These are phyloP conservation scores for Teleopsis dalmanni DNA, from an alignment of 1,140 invertebrate species.

Conservation along the genomic window DNA sequence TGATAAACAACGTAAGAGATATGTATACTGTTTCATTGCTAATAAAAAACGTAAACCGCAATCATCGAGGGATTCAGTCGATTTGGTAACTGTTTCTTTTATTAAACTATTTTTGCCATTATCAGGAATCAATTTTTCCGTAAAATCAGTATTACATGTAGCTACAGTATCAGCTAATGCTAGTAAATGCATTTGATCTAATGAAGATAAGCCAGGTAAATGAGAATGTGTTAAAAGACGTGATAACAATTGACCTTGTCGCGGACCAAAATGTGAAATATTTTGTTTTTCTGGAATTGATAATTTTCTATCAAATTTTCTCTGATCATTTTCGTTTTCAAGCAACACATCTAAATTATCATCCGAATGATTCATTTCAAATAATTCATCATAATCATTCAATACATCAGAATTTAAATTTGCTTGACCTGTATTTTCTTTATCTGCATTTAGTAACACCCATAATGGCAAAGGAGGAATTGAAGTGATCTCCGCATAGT, in stretches of 20 bases:
- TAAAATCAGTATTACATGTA: conserved; percentile 80
- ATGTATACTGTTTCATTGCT: conserved; percentile 96
- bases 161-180: conserved; percentile 97
- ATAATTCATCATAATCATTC: conserved; percentile 80
- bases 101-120: conserved; percentile 64
- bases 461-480: conserved; percentile 95
- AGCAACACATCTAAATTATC: conserved; percentile 76
- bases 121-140: conserved; percentile 73
- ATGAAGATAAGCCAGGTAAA: conserved; percentile 88
- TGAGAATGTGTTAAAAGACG: conserved; percentile 91
- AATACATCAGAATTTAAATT: conserved; percentile 46
- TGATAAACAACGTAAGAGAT: conserved; percentile 85
- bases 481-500: conserved; percentile 93
- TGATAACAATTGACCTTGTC: conserved; percentile 70
- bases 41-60: conserved; percentile 93
- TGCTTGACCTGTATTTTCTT: conserved; percentile 59
- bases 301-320: conserved; percentile 56
- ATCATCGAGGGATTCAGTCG: conserved; percentile 85
- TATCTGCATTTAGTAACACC: conserved; percentile 89
- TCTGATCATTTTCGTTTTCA: conserved; percentile 56
- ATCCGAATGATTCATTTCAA: conserved; percentile 70
- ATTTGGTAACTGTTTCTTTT: conserved; percentile 56
- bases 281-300: conserved; percentile 62
- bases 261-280: conserved; percentile 73
- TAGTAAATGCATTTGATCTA: conserved; percentile 98